A percentile compares a stretch with the other conserved stretches of the same genome.
Evolutionary conservation across 2,113 vertebrate genomes (phyloP).

Genomic region (Mystacornis crossleyi): DNA sequence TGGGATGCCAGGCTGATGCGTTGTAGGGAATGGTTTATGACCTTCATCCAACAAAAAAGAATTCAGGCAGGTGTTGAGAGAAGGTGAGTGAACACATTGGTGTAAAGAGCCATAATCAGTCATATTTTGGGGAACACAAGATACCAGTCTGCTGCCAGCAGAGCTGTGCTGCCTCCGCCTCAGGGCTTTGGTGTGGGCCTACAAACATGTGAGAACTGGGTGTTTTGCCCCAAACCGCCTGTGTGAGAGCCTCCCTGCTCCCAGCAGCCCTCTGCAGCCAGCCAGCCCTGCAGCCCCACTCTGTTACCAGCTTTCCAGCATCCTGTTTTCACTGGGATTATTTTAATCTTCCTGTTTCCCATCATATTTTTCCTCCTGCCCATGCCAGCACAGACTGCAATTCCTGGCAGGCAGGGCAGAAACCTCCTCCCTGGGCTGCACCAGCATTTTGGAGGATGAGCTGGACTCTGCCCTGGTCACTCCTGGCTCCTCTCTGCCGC

Average conservation of each 20-base stretch:
- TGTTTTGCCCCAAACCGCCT: neutral
- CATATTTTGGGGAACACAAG: neutral
- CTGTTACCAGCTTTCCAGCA: neutral
- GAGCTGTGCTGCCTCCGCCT: neutral
- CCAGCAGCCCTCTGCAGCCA: neutral
- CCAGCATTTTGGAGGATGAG: neutral
- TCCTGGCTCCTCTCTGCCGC: rapidly evolving
- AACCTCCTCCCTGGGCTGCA: neutral
- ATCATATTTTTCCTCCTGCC: neutral
- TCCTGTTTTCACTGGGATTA: neutral
- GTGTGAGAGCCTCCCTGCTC: neutral
- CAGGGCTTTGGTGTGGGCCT: neutral
- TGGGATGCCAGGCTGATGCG: neutral
- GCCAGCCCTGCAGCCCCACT: neutral
- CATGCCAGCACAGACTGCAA: neutral
- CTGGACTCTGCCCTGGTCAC: neutral
- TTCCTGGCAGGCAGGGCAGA: constrained; percentile 3
- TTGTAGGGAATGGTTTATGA: neutral
- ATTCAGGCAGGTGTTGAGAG: neutral
- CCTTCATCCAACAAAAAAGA: neutral
- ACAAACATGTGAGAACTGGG: rapidly evolving
- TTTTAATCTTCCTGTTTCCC: constrained; percentile 6
- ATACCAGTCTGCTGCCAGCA: neutral
- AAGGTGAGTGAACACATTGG: neutral
- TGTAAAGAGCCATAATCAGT: neutral